A percentile compares a stretch with the other conserved stretches of the same genome.
Conservation (phyloP, 2,113 vertebrate species). For the Ceyx margarethae region DNA sequence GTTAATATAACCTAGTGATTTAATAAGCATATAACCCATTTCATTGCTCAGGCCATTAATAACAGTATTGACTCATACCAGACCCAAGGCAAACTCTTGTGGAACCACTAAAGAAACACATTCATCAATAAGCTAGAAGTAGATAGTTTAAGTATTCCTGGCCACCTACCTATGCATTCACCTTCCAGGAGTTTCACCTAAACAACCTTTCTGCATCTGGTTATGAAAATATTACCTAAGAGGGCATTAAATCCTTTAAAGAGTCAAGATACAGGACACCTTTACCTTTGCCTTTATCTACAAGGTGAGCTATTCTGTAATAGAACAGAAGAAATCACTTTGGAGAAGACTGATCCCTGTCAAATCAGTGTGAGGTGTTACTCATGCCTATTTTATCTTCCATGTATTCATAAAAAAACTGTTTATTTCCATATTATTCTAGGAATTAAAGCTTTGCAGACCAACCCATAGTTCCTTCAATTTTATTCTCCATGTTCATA, state of each 20-base stretch:
- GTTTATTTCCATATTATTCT: not conserved
- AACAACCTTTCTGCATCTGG: not conserved
- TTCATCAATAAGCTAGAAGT: not conserved
- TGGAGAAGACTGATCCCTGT: not conserved
- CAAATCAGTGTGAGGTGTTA: not conserved
- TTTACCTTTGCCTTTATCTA: not conserved
- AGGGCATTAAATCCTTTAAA: not conserved
- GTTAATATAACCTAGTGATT: conserved; percentile 31
- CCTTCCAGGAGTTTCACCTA: not conserved
- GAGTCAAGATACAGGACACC: not conserved
- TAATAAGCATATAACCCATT: conserved; percentile 60
- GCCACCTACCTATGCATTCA: not conserved
- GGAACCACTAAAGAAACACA: not conserved
- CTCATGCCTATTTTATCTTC: not conserved
- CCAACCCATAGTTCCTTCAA: not conserved
- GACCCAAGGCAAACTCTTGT: not conserved
- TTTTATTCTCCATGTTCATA: not conserved
- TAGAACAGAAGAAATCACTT: not conserved
- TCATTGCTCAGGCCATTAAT: conserved; percentile 22
- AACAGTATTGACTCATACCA: not conserved
- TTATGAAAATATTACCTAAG: not conserved
- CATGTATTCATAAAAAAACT: not conserved
- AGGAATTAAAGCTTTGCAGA: not conserved
- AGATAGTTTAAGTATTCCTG: not conserved
- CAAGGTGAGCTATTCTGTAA: not conserved